phyloP scores from a whole-genome alignment of 2,888 invertebrate species.

The Morpho deidamia region DNA sequence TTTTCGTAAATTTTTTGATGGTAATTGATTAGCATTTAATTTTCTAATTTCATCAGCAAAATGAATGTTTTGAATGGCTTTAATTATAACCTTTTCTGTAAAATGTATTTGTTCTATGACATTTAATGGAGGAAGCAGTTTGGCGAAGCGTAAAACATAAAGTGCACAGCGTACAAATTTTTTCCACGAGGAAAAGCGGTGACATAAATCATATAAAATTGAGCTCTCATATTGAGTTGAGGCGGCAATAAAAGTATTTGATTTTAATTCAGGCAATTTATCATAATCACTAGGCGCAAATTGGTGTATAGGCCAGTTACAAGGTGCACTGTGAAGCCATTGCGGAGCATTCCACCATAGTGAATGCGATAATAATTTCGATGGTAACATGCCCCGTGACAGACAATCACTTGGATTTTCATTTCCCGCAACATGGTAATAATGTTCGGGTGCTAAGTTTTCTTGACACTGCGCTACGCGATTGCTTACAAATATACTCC shows the following conservation, averaged over 20 bases:
- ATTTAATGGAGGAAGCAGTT: not conserved
- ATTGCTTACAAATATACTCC: not conserved
- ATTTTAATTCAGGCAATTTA: not conserved
- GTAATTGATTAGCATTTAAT: too few relatives aligned
- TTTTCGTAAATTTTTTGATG: too few relatives aligned
- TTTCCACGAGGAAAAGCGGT: not conserved
- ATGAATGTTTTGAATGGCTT: too few relatives aligned
- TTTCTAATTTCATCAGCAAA: too few relatives aligned
- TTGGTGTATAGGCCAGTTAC: not conserved
- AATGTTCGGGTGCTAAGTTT: not conserved
- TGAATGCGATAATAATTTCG: constrained; percentile 9
- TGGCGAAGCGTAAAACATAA: not conserved
- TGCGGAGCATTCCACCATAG: constrained; percentile 16
- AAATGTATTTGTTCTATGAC: too few relatives aligned
- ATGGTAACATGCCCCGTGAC: constrained; percentile 18
- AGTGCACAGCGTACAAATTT: not conserved
- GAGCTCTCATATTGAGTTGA: not conserved
- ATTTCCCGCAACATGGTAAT: constrained; percentile 15
- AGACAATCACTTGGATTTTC: constrained; percentile 20
- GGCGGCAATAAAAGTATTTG: not conserved
- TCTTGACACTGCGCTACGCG: not conserved
- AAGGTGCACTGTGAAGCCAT: constrained; percentile 1
- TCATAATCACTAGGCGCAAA: not conserved
- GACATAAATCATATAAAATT: not conserved
- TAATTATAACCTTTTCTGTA: too few relatives aligned